Evolutionary conservation across 1,140 invertebrate species (phyloP).

Genomic region (Reticulitermes speratus): DNA sequence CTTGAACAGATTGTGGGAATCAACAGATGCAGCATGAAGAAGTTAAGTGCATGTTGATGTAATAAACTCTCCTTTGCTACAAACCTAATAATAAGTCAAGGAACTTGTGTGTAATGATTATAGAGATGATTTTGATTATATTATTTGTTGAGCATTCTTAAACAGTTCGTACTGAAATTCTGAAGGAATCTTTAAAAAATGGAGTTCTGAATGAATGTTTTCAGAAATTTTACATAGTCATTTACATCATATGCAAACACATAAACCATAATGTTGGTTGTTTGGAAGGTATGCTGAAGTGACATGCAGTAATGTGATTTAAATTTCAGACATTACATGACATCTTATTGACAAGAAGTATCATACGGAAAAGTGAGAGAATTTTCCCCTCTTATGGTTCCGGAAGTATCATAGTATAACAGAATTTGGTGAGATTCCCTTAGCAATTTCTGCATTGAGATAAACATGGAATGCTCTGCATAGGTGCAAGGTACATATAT

Average conservation of each 20-base stretch:
- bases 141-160: not conserved
- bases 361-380: too few species aligned
- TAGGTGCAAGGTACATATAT: not conserved
- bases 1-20: not conserved
- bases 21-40: not conserved
- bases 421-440: not conserved
- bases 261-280: too few species aligned
- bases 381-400: too few species aligned
- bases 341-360: too few species aligned
- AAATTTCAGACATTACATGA: too few species aligned
- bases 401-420: not conserved
- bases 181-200: not conserved
- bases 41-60: not conserved
- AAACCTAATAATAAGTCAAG: not conserved
- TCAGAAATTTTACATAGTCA: not conserved
- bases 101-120: not conserved
- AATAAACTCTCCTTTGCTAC: not conserved
- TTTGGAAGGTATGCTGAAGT: too few species aligned
- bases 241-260: not conserved
- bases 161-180: not conserved
- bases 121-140: not conserved
- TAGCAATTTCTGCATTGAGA: not conserved
- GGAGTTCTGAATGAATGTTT: not conserved
- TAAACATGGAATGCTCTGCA: not conserved
- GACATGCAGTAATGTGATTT: too few species aligned